These are phyloP conservation scores for Eumacrocentrus americanus DNA, from an alignment of 2,888 invertebrate genomes.

Conservation along the genomic window DNA sequence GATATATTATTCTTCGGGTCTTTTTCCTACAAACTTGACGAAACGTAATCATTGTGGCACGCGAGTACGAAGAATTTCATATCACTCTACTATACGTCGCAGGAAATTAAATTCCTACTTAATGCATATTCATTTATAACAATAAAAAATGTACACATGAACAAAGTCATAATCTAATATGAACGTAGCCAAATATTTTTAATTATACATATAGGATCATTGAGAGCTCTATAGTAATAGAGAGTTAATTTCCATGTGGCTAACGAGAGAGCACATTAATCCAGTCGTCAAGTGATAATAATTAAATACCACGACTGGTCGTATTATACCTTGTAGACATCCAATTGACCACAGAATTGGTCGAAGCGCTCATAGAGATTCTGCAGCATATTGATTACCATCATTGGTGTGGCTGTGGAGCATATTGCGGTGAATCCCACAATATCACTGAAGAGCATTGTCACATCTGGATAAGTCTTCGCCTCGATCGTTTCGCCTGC, in stretches of 20 bases:
- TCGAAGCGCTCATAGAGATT: slow-evolving; percentile 93
- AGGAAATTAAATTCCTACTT: background rate
- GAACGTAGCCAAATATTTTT: too few relatives aligned
- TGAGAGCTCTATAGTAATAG: too few relatives aligned
- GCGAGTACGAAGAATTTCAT: background rate
- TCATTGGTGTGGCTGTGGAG: slow-evolving; percentile 92
- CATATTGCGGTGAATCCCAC: slow-evolving; percentile 97
- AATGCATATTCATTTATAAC: background rate
- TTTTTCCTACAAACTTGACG: background rate
- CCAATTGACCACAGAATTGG: slow-evolving; percentile 87
- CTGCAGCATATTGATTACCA: slow-evolving; percentile 94
- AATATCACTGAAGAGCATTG: slow-evolving; percentile 95
- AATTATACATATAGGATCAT: too few relatives aligned
- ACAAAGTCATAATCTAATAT: too few relatives aligned
- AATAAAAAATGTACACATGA: slow-evolving; percentile 1
- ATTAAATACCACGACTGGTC: too few relatives aligned
- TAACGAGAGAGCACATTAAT: too few relatives aligned
- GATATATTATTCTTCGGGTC: background rate
- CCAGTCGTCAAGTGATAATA: too few relatives aligned
- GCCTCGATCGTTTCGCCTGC: slow-evolving; percentile 89
- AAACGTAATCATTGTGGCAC: background rate
- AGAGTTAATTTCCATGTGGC: too few relatives aligned
- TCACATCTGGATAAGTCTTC: slow-evolving; percentile 90
- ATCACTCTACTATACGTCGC: background rate
- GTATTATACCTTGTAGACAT: slow-evolving; percentile 93